A percentile compares a stretch with the other conserved stretches of the same genome.
Conservation (phyloP, 1,140 invertebrate species). For the Lepidurus apus region DNA sequence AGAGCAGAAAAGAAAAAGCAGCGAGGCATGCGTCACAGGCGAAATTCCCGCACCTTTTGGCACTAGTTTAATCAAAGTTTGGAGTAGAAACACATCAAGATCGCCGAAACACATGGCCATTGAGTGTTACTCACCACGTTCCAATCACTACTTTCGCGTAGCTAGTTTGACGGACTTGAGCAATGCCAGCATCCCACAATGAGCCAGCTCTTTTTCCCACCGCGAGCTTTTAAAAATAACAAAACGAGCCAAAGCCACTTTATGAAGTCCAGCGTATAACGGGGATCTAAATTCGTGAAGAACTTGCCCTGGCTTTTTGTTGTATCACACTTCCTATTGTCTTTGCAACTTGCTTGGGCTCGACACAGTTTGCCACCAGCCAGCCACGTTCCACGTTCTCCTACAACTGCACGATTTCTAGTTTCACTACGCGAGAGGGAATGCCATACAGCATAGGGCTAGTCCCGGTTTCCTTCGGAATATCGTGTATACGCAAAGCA, state of each 20-base stretch:
- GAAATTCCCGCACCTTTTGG: too few species aligned
- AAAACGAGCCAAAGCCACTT: not conserved
- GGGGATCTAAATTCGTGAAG: conserved; percentile 12
- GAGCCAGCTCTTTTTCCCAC: not conserved
- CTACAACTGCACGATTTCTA: conserved; percentile 1
- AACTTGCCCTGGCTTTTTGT: conserved; percentile 1
- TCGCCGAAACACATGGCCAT: too few species aligned
- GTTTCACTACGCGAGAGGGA: not conserved
- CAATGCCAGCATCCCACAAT: not conserved
- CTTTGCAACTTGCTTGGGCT: not conserved
- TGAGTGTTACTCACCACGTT: too few species aligned
- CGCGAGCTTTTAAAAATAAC: not conserved
- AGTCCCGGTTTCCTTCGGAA: not conserved
- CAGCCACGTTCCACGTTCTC: conserved; percentile 5
- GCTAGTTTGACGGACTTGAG: not conserved
- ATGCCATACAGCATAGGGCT: not conserved
- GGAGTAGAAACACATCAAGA: too few species aligned
- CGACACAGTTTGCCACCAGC: not conserved
- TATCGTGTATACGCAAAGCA: too few species aligned
- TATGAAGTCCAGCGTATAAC: not conserved
- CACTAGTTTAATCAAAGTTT: too few species aligned
- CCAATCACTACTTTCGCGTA: too few species aligned
- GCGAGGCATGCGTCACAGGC: too few species aligned
- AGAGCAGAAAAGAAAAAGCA: not conserved
- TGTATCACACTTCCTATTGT: not conserved